A percentile compares a stretch with the other conserved stretches of the same genome.
Conservation (phyloP, 1,140 invertebrate species). For the Pseudobourletiella spinata region DNA sequence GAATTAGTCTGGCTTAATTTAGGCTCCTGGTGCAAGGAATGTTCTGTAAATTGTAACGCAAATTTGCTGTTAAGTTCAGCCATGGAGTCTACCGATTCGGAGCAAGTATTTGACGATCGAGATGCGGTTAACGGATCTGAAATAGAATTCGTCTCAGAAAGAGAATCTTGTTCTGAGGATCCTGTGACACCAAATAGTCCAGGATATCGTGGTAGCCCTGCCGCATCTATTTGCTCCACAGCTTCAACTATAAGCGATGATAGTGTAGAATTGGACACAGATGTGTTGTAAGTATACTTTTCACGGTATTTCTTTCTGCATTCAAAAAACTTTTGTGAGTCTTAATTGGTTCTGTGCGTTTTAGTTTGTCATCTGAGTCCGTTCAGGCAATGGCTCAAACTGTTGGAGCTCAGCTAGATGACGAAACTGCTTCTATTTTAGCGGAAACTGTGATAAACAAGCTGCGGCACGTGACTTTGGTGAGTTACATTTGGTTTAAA, state of each 20-base stretch:
- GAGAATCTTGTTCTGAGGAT: neutral
- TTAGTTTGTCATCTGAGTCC: neutral
- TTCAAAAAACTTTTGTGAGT: too few relatives aligned
- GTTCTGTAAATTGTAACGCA: too few relatives aligned
- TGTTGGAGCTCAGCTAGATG: neutral
- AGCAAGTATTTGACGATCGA: neutral
- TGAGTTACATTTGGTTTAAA: too few relatives aligned
- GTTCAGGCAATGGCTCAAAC: slow-evolving; percentile 1
- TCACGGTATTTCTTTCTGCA: too few relatives aligned
- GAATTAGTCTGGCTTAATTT: too few relatives aligned
- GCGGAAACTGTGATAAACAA: neutral
- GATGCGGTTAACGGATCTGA: neutral
- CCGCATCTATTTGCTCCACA: neutral
- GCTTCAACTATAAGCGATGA: neutral
- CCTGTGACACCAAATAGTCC: too few relatives aligned
- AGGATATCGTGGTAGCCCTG: too few relatives aligned
- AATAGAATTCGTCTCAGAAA: neutral
- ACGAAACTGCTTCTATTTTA: neutral
- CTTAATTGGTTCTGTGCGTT: too few relatives aligned
- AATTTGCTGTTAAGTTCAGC: too few relatives aligned
- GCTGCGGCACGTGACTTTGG: slow-evolving; percentile 1
- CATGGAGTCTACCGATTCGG: too few relatives aligned
- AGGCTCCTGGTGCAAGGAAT: too few relatives aligned
- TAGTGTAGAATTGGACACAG: neutral
- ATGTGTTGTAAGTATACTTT: neutral